phyloP scores from a whole-genome alignment of 2,797 vertebrate species.

The Limosa lapponica region DNA sequence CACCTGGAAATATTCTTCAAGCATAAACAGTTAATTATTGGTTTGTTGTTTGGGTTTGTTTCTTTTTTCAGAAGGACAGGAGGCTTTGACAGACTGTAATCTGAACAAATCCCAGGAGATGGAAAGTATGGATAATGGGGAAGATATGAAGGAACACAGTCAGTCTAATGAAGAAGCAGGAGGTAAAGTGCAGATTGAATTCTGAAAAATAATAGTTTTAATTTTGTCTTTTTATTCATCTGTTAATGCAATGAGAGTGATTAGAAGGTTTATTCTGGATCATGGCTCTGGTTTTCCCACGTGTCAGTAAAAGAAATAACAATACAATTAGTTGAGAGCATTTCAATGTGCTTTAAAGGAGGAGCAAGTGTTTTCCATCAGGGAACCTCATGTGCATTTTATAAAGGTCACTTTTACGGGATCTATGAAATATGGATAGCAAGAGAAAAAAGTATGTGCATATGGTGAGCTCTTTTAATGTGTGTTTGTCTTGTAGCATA shows the following conservation, averaged over 20 bases:
- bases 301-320: background rate
- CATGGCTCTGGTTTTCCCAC: background rate
- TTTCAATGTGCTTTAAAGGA: background rate
- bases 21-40: background rate
- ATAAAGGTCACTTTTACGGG: background rate
- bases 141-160: conserved; percentile 65
- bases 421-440: background rate
- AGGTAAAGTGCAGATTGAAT: conserved; percentile 63
- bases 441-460: background rate
- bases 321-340: background rate
- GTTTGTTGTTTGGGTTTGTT: background rate
- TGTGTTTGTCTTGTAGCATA: background rate
- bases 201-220: background rate
- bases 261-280: background rate
- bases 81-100: conserved; percentile 67
- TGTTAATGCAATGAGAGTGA: background rate
- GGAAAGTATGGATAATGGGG: conserved; percentile 64
- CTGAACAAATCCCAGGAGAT: conserved; percentile 72
- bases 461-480: background rate
- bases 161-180: conserved; percentile 67
- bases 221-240: background rate
- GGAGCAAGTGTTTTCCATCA: background rate
- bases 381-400: background rate
- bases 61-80: conserved; percentile 66
- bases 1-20: background rate